These are phyloP conservation scores for Orthosia cruda DNA, from an alignment of 2,888 invertebrate genomes.

Conservation along the genomic window DNA sequence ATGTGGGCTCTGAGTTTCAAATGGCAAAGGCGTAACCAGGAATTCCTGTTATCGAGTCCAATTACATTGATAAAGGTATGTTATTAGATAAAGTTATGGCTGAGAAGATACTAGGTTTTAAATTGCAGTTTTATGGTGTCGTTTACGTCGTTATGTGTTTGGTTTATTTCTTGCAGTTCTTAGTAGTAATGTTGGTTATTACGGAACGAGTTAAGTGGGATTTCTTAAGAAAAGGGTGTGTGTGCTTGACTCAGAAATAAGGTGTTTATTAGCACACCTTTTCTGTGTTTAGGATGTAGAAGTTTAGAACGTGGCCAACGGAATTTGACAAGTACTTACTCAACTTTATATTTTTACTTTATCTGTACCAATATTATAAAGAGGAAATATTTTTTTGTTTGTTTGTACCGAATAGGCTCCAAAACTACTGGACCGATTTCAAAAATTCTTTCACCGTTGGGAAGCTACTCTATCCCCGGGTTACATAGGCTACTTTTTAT, in stretches of 20 bases:
- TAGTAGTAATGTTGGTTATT: constrained; percentile 3
- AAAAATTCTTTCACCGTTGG: too few relatives aligned
- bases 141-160: background rate
- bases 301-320: too few relatives aligned
- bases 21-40: constrained; percentile 2
- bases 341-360: too few relatives aligned
- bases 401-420: too few relatives aligned
- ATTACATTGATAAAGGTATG: constrained; percentile 45
- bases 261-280: too few relatives aligned
- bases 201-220: background rate
- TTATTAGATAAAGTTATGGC: constrained; percentile 31
- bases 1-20: constrained; percentile 18
- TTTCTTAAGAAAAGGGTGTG: background rate
- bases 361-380: too few relatives aligned
- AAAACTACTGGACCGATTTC: too few relatives aligned
- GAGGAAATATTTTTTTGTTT: too few relatives aligned
- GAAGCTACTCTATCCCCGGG: too few relatives aligned
- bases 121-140: constrained; percentile 8
- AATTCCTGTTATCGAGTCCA: constrained; percentile 27
- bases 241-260: background rate
- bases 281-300: too few relatives aligned
- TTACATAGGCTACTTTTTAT: too few relatives aligned
- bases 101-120: constrained; percentile 2
- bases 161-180: constrained; percentile 21
- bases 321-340: too few relatives aligned